Conservation (phyloP, 2,797 vertebrate species). For the Poecilia velifera region DNA sequence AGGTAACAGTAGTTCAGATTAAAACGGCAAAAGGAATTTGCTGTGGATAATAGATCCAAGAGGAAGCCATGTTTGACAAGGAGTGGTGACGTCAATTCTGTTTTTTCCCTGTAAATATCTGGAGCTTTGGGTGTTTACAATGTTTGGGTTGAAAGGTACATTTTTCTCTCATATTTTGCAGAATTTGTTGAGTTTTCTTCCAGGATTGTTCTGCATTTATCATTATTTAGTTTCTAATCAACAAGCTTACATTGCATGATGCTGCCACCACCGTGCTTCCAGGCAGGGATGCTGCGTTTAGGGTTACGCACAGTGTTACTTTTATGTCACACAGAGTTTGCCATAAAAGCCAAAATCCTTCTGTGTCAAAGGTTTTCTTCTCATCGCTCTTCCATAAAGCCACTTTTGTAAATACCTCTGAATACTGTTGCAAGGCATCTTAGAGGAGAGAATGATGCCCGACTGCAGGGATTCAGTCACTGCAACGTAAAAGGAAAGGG, state of each 20-base stretch:
- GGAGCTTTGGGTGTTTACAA: conserved; percentile 28
- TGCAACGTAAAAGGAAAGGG: conserved; percentile 24
- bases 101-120: conserved; percentile 22
- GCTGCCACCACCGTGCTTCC: background rate
- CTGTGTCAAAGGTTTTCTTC: background rate
- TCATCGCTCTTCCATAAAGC: background rate
- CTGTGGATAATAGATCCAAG: conserved; percentile 31
- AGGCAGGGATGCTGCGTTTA: background rate
- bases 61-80: conserved; percentile 26
- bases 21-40: conserved; percentile 38
- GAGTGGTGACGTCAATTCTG: conserved; percentile 26
- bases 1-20: conserved; percentile 45
- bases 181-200: background rate
- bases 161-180: background rate
- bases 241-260: background rate
- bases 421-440: conserved; percentile 2
- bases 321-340: background rate
- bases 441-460: background rate
- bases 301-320: background rate
- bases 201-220: background rate
- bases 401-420: background rate
- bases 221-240: background rate
- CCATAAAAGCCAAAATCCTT: background rate
- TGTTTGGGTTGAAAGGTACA: background rate
- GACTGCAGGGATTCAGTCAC: conserved; percentile 47